Evolutionary conservation across 2,888 invertebrate species (phyloP), one percentile per base, ranked within the genome.

Genomic region (Scaptomyza tumidula): DNA sequence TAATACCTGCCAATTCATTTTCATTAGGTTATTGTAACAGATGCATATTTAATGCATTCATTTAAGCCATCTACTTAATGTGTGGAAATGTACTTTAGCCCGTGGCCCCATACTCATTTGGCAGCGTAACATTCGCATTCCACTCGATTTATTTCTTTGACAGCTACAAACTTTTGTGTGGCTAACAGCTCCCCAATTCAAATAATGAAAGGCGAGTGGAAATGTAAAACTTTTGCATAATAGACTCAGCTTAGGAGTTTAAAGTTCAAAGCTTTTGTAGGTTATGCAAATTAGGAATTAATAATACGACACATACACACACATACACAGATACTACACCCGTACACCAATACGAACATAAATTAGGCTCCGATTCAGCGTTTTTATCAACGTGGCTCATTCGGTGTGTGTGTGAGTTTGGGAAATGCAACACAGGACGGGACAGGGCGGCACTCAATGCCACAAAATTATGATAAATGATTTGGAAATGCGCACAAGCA

Each of bases 401-500:
- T n/a, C 44, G 46, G n/a, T 39, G 66, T 19, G 35, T 33, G 16
- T 2, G 33, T 27, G 27, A 14, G 11, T 27, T 13, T 48, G 31
- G 65, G 16, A 59, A 60, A 45, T 41, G 37, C 56, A 58, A 39
- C 16, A 35, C 41, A 39, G 66, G 54, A 63, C 16, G 44, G 48
- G 43, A 63, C 56, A 19, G 19, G 33, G 33, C 11, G 55, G 71
- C 66, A 77, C 75, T 83, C 76, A 80, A 83, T 88, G 83, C 88
- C 84, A 88, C 88, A 78, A 86, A 85, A 85, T 85, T 85, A 85
- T 85, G 84, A 85, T 85, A 85, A 85, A 85, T 85, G 86, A 85
- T 85, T 86, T 87, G 80, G 79, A 87, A 84, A 80, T 88, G 86
- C 84, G 84, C 88, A 85, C 86, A 88, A 78, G 86, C 84, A 78